Base-by-base conservation (phyloP, 2,888 invertebrate species). In the Caradrina kadenii region DNA sequence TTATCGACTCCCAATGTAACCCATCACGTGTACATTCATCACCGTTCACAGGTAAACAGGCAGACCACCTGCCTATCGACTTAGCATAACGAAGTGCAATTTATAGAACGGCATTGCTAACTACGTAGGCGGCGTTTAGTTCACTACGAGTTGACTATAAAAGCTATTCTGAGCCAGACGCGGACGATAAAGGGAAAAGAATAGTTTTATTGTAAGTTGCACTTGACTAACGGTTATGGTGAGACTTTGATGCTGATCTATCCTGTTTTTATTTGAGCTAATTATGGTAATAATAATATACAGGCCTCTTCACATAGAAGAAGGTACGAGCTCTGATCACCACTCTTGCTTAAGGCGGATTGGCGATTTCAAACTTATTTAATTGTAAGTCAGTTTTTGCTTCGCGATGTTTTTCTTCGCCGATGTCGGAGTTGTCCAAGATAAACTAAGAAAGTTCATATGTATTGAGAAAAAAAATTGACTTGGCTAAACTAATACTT, bases 11-110 rank as follows among this genome's bases (percentile, higher is more conserved):
- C 63, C 52, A 60, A 13, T 48, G 10, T 10, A 35, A 35, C 35
- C 73, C 63, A 73, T 82, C 80, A 74, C 63, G 58, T 61, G 64
- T 69, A 66, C 69, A 82, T 87, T 80, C 76, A 80, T 84, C 85
- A 80, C 74, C 67, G 73, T 74, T 76, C 83, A 67, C 85, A 83
- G 84, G 84, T 84, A 87, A 86, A 78, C 81, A 77, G 69, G 60
- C 65, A 63, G 85, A 89, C 93, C 94, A 94, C 94, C 94, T 94
- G 94, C 92, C 92, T 88, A 83, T 80, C 84, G 90, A 88, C 86
- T 91, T 89, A 88, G 90, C 90, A 91, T 94, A 94, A 93, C 94
- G 91, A 94, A 93, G 89, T 88, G 88, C 89, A 91, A 93, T 94
- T 93, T 94, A 94, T 94, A 91, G 89, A 85, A 84, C 88, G 76